A percentile compares a stretch with the other conserved stretches of the same genome.
Evolutionary conservation across 2,888 invertebrate species (phyloP).

Genomic region (Chesias legatella): DNA sequence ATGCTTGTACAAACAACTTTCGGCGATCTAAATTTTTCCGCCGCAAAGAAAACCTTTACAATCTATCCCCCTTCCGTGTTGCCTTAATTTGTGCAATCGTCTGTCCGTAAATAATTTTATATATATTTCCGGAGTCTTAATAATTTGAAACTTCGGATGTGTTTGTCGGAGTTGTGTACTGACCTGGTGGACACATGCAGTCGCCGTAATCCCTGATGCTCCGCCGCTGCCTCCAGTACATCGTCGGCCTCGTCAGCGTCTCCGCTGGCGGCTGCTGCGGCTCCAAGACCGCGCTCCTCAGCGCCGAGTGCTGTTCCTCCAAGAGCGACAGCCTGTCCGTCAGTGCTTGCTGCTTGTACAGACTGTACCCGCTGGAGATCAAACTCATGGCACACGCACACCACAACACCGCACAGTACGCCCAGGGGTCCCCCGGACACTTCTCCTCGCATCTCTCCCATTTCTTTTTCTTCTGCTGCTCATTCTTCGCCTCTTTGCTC

Average conservation of each 20-base stretch:
- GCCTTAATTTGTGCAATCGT: neutral
- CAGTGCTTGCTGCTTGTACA: conserved; percentile 79
- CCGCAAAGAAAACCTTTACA: conserved; percentile 16
- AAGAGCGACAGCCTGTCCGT: conserved; percentile 73
- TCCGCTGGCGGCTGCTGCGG: conserved; percentile 77
- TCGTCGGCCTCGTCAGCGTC: conserved; percentile 64
- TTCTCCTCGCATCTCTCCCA: conserved; percentile 60
- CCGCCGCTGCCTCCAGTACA: conserved; percentile 60
- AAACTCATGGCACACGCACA: conserved; percentile 84
- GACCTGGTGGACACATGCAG: conserved; percentile 88
- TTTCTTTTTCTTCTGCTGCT: conserved; percentile 53
- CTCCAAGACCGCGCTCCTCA: conserved; percentile 75
- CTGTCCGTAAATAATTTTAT: too few species aligned
- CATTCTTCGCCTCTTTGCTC: conserved; percentile 45
- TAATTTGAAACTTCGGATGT: too few species aligned
- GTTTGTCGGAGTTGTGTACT: conserved; percentile 18
- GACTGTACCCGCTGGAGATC: conserved; percentile 80
- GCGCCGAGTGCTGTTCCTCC: conserved; percentile 78
- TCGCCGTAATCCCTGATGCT: conserved; percentile 81
- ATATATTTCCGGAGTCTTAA: too few species aligned
- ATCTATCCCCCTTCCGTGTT: conserved; percentile 5
- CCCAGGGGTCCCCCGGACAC: conserved; percentile 66
- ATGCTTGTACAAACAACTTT: conserved; percentile 21
- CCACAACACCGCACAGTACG: conserved; percentile 79
- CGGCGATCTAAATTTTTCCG: conserved; percentile 18